Base-by-base conservation (phyloP, 2,888 invertebrate species). In the Zootermopsis nevadensis region DNA sequence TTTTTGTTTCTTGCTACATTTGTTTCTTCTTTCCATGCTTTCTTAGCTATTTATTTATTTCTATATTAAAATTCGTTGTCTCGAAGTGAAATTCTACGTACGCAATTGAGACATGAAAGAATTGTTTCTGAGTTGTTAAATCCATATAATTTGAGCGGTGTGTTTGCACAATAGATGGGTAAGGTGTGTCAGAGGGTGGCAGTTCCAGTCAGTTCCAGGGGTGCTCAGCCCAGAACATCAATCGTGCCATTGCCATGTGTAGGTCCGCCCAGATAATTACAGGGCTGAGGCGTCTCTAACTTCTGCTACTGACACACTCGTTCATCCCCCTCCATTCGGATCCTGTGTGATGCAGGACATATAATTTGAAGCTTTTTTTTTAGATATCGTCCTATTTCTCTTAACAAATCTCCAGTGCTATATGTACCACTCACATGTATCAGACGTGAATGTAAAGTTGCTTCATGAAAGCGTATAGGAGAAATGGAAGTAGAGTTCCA, bases 211-310 rank as follows among this genome's bases (percentile, higher is more conserved):
- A 30, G 2, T 69, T 69, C 69, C 31, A 69, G 69, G 33, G 69
- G 69, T 69, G 27, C 33, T 33, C 69, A 31, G 31, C 12, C 12
- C 69, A 33, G 69, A 19, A 69, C 33, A 69, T 69, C 69, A 69
- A 69, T 69, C 69, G 69, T 69, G 69, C 69, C 69, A 69, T 8
- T 69, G 24, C 69, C 69, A 69, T 69, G 10, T 33, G 69, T 33
- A 69, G 77, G 42, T 7, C 77, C 77, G 77, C 77, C 77, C 77
- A 31, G 55, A 77, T 77, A 77, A 77, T 77, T 77, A 77, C 77
- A 77, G 77, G 48, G 53, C 77, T 33, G 33, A 69, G 33, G 69
- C 69, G 69, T 69, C 69, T 69, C 69, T 69, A 69, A 33, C 69
- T 69, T 69, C 69, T 77, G 77, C 53, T 77, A 77, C 77, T 77